These are phyloP conservation scores for Didymodactylos carnosus DNA, from an alignment of 2,888 invertebrate genomes.

Conservation along the genomic window DNA sequence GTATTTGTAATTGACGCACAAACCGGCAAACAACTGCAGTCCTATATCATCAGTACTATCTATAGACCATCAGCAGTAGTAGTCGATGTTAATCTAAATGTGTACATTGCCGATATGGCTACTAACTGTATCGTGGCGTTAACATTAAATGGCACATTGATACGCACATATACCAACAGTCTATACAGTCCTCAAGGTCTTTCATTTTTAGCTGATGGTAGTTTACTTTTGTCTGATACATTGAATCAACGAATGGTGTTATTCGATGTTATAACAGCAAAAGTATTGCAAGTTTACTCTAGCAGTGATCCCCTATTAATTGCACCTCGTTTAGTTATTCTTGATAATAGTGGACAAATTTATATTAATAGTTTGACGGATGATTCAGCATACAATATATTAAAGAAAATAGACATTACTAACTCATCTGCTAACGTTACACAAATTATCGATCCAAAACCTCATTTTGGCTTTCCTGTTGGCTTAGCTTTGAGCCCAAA, in stretches of 20 bases:
- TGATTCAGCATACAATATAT: background rate
- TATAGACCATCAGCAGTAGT: background rate
- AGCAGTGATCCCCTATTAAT: background rate
- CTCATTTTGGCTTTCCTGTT: background rate
- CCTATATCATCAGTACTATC: background rate
- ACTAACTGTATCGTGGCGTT: background rate
- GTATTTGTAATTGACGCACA: background rate
- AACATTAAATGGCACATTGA: background rate
- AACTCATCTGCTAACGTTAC: background rate
- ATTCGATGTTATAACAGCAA: background rate
- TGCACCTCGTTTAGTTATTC: background rate
- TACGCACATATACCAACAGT: background rate
- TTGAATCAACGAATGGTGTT: background rate
- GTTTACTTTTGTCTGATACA: background rate
- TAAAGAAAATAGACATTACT: background rate
- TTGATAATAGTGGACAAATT: background rate
- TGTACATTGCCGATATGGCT: background rate
- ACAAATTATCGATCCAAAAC: background rate
- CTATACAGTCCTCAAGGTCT: background rate
- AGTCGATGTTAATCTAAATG: background rate
- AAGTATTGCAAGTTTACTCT: background rate
- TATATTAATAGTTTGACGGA: background rate
- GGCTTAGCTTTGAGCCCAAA: background rate
- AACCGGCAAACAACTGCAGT: background rate
- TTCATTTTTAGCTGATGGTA: background rate